phyloP scores from a whole-genome alignment of 1,140 invertebrate species.

The Ips nitidus region DNA sequence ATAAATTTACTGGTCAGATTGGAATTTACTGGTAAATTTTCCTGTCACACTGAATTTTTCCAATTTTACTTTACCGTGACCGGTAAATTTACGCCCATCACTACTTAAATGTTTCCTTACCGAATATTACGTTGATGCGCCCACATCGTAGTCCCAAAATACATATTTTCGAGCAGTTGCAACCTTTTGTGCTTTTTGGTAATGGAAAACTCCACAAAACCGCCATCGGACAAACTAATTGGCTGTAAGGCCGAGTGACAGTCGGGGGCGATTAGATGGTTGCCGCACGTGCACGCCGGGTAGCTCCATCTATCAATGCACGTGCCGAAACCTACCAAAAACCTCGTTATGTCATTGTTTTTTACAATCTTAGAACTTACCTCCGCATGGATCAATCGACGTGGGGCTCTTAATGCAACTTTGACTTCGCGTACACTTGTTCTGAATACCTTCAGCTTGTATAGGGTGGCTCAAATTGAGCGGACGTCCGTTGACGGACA shows the following conservation, averaged over 20 bases:
- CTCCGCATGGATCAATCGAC: constrained; percentile 59
- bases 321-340: constrained; percentile 56
- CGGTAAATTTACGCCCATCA: no score
- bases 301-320: constrained; percentile 86
- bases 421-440: constrained; percentile 72
- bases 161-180: constrained; percentile 78
- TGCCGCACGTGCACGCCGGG: constrained; percentile 70
- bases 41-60: no score
- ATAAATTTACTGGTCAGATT: no score
- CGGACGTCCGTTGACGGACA: constrained; percentile 80
- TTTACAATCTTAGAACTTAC: constrained; percentile 9
- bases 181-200: constrained; percentile 83
- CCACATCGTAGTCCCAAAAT: constrained; percentile 73
- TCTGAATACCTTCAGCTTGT: constrained; percentile 67
- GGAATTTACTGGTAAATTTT: no score
- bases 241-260: constrained; percentile 78
- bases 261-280: constrained; percentile 70
- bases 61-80: no score
- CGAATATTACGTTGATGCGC: constrained; percentile 36
- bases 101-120: neutral
- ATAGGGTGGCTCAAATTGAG: constrained; percentile 79
- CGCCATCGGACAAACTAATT: constrained; percentile 73
- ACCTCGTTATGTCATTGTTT: neutral
- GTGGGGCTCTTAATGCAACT: constrained; percentile 55
- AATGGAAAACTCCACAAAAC: constrained; percentile 77